These are phyloP conservation scores for Chelmon rostratus DNA, from an alignment of 2,797 vertebrate species.

Conservation along the genomic window DNA sequence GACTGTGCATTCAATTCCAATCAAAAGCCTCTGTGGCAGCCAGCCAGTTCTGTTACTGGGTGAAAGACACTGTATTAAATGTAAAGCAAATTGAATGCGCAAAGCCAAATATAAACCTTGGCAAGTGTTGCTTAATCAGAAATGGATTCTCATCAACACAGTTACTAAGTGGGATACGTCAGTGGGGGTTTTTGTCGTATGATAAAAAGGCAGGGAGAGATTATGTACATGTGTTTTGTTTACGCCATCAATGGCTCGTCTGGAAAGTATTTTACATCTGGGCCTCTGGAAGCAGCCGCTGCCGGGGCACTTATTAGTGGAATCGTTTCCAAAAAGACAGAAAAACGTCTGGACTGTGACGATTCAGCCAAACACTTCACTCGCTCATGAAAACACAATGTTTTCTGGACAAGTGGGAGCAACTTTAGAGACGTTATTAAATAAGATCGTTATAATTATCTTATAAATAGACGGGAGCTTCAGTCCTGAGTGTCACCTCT, in stretches of 20 bases:
- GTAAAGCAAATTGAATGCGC: conserved; percentile 79
- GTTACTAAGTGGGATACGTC: conserved; percentile 58
- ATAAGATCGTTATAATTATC: too few species aligned
- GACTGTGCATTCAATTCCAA: conserved; percentile 84
- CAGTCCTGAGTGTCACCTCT: too few species aligned
- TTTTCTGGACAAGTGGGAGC: background rate
- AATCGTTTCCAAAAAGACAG: background rate
- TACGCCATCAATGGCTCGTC: background rate
- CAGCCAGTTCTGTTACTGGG: conserved; percentile 80
- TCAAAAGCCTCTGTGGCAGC: conserved; percentile 82
- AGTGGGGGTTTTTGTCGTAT: conserved; percentile 38
- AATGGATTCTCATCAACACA: conserved; percentile 73
- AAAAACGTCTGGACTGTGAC: background rate
- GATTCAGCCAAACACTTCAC: background rate
- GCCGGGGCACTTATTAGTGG: background rate
- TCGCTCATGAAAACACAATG: accelerated
- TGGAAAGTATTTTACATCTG: background rate
- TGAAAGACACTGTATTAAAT: conserved; percentile 78
- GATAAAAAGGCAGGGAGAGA: conserved; percentile 31
- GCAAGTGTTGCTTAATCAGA: conserved; percentile 68
- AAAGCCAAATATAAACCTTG: conserved; percentile 78
- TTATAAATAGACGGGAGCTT: too few species aligned
- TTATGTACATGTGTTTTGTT: conserved; percentile 32
- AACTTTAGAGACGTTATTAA: too few species aligned
- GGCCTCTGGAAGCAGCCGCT: background rate